Evolutionary conservation across 2,113 vertebrate genomes (phyloP), one percentile per base, ranked within the genome.

Genomic region (Hypocryptadius cinnamomeus): DNA sequence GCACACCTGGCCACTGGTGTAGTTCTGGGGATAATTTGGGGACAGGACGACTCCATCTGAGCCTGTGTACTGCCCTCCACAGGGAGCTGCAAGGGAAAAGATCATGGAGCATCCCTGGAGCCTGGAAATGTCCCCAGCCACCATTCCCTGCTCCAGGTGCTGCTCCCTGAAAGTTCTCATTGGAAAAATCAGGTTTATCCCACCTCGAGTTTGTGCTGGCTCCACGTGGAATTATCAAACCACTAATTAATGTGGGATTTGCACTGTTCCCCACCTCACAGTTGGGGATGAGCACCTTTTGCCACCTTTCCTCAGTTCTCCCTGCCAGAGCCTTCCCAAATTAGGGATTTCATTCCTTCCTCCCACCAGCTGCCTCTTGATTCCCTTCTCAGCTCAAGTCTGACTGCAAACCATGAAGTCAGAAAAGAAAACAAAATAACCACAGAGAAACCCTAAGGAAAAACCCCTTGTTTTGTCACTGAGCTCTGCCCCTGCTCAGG

Each of bases 11-110:
- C 98, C 98, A 10, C 97, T 98, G 96, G 98, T 99, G 97, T 99
- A 99, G 97, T 99, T 99, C 88, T 98, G 98, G 60, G 99, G 99
- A 60, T 98, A 99, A 95, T 98, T 98, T 8, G 99, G 99, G 45
- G 99, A 99, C 77, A 99, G 97, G 70, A 99, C 98, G 2, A 99
- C 98, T 31, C 99, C 99, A 3, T 99, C 99, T 2, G 98, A 97
- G 59, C 99, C 98, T 0, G 98, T 98, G 94, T 99, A 99, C 96
- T 99, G 99, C 77, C 99, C 99, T 19, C 99, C 99, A 54, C 99
- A 99, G 19, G 98, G 99, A 31, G 99, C 99, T 99, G 97, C 40
- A 95, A 92, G 73, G 94, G 30, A 96, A 88, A 92, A 65, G 51
- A 35, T 53, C 23, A 11, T 3, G 0, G 45, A 66, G 13, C 0